phyloP scores from a whole-genome alignment of 2,797 vertebrate species.

The Parauchenoglanis punctatus region DNA sequence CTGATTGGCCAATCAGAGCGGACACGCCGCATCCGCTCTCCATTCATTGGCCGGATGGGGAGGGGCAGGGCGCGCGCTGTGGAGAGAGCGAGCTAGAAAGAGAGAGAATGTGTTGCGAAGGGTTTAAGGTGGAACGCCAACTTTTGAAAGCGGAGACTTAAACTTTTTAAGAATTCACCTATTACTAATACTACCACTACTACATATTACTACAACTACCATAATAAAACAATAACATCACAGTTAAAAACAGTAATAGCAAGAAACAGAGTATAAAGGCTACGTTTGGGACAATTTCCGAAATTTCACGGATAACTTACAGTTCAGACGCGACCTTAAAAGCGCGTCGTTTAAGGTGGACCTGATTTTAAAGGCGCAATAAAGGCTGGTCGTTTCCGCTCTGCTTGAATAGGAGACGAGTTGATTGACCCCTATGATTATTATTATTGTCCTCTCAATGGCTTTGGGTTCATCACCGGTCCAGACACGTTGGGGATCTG shows the following conservation, averaged over 20 bases:
- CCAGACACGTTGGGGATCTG: conserved; percentile 4
- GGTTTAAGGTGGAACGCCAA: not conserved
- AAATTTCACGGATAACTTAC: not conserved
- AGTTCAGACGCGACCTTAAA: not conserved
- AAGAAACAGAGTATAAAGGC: not conserved
- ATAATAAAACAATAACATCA: not conserved
- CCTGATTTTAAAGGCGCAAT: conserved; percentile 38
- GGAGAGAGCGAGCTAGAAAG: not conserved
- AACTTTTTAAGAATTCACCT: not conserved
- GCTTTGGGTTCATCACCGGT: conserved; percentile 12
- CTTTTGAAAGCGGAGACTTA: not conserved
- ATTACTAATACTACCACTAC: not conserved
- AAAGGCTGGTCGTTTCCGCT: conserved; percentile 59
- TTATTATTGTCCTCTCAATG: conserved; percentile 28
- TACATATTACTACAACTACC: not conserved
- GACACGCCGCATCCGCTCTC: conserved; percentile 81
- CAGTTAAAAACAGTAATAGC: not conserved
- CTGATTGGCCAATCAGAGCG: conserved; percentile 77
- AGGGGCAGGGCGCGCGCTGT: conserved; percentile 63
- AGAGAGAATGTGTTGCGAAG: not conserved
- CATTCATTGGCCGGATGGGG: conserved; percentile 79
- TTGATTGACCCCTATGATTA: conserved; percentile 16
- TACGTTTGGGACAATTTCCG: not conserved
- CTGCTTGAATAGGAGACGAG: conserved; percentile 14
- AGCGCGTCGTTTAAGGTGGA: conserved; percentile 77